Evolutionary conservation across 2,797 vertebrate species (phyloP), one percentile per base, ranked within the genome.

Genomic region (Pangasius krempfi): DNA sequence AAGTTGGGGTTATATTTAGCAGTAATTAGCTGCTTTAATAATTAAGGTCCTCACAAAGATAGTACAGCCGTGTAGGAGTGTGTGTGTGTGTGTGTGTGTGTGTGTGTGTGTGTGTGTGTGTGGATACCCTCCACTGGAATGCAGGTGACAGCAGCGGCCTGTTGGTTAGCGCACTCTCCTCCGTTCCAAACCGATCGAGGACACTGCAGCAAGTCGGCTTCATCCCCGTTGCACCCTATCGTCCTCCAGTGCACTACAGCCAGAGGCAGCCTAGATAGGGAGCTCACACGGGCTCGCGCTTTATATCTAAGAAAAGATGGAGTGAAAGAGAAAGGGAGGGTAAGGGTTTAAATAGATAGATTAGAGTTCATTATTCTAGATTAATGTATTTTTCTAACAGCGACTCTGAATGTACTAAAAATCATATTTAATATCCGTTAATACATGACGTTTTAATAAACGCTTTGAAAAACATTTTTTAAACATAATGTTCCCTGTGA

Each of bases 121-220:
- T 88, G 7, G 75, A 12, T 93, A 96, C 96, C 95, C 92, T 93
- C 92, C 84, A 94, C 93, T 90, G 96, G 95, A 81, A 93, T 95
- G 94, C 98, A 98, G 44, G 92, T 94, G 91, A 98, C 96, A 10
- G 97, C 97, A 92, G 98, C 97, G 89, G 94, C 96, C 92, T 93
- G 93, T 82, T 95, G 95, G 90, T 94, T 92, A 88, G 94, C 92
- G 92, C 97, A 98, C 13, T 91, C 93, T 87, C 93, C 95, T 88
- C 96, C 97, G 81, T 96, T 96, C 97, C 97, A 97, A 88, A 93
- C 92, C 84, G 95, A 95, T 94, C 95, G 97, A 68, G 96, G 94
- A 93, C 97, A 98, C 82, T 96, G 94, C 86, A 97, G 92, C 91
- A 98, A 95, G 89, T 96, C 97, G 91, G 95, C 94, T 95, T 98